Conservation (phyloP, 1,140 invertebrate species). For the Vanessa atalanta region DNA sequence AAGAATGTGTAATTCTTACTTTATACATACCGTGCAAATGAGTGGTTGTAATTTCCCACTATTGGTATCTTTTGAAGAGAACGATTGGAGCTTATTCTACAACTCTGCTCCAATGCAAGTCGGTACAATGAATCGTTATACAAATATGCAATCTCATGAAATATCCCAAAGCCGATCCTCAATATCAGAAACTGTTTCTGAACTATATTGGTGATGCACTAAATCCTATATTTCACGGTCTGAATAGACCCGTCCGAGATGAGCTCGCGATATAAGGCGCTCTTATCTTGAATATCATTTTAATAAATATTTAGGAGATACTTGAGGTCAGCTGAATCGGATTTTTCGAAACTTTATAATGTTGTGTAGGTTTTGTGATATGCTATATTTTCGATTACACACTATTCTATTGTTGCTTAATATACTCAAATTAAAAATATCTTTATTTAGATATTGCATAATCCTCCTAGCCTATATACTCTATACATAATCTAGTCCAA, state of each 20-base stretch:
- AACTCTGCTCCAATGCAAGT: no score
- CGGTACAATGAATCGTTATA: background rate
- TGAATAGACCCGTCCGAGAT: background rate
- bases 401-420: no score
- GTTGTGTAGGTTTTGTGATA: background rate
- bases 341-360: background rate
- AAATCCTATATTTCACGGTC: conserved; percentile 4
- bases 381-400: background rate
- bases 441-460: no score
- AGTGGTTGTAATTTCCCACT: no score
- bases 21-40: no score
- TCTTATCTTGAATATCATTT: conserved; percentile 11
- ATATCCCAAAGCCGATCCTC: background rate
- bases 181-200: background rate
- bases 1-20: no score
- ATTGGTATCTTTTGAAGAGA: no score
- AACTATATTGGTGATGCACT: conserved; percentile 6
- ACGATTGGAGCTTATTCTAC: no score
- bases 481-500: no score
- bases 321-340: background rate
- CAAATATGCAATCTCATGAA: background rate
- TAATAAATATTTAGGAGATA: conserved; percentile 8
- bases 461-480: no score
- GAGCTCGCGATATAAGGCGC: background rate
- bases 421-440: no score